phyloP scores from a whole-genome alignment of 2,888 invertebrate species.

The Trichacis sp. region DNA sequence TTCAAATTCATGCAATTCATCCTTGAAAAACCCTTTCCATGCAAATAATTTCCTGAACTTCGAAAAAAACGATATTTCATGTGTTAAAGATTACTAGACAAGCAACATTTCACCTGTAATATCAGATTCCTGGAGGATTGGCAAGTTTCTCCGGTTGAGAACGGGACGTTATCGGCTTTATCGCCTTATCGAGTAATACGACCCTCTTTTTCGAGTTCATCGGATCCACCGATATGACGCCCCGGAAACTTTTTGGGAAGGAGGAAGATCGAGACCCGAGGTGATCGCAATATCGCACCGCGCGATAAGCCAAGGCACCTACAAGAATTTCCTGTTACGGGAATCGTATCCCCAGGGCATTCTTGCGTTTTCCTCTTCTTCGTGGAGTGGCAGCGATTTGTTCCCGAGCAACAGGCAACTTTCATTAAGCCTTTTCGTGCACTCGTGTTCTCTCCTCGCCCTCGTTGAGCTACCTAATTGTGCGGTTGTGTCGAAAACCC shows the following conservation, averaged over 20 bases:
- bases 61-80: no score
- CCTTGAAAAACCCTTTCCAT: no score
- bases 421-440: constrained; percentile 58
- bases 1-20: no score
- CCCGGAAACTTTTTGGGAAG: neutral
- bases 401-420: constrained; percentile 59
- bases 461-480: constrained; percentile 22
- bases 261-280: constrained; percentile 2
- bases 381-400: constrained; percentile 28
- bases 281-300: no score
- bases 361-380: constrained; percentile 28
- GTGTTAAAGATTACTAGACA: no score
- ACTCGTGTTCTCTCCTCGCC: constrained; percentile 19
- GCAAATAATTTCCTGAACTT: no score
- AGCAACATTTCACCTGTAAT: neutral
- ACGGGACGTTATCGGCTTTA: constrained; percentile 4
- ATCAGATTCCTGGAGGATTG: neutral
- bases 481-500: constrained; percentile 22
- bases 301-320: constrained; percentile 13
- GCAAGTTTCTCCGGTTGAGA: neutral
- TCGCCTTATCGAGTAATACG: constrained; percentile 1
- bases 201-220: neutral
- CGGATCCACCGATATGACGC: constrained; percentile 3
- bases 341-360: constrained; percentile 15
- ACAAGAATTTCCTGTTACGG: constrained; percentile 24